Evolutionary conservation across 2,113 vertebrate species (phyloP), one percentile per base, ranked within the genome.

Genomic region (Chauna torquata): DNA sequence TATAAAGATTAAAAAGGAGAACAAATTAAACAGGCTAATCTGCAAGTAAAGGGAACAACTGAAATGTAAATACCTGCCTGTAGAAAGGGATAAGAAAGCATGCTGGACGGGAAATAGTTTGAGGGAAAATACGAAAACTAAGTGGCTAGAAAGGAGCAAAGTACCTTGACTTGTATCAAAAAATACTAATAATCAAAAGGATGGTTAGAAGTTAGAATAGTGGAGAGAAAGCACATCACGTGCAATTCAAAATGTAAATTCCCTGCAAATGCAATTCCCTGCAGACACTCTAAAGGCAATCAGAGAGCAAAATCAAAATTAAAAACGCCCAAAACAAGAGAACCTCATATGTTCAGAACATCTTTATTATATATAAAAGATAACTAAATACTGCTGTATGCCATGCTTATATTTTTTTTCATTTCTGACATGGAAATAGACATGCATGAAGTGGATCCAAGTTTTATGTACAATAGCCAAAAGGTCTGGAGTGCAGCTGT

Each of bases 231-330:
- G 89, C 11, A 91, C 66, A 90, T 42, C 58, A 66, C 36, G 58
- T 64, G 64, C 38, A 86, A 95, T 90, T 96, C 77, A 70, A 95
- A 94, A 95, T 91, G 86, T 57, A 95, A 95, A 96, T 96, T 90
- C 45, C 18, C 38, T 94, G 50, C 71, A 90, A 95, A 81, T n/a
- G 61, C n/a, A 95, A 91, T n/a, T n/a, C 66, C 92, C 66, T 88
- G 87, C 59, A 88, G 88, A 76, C 52, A 81, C 7, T 84, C 92
- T 61, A 79, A 88, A 91, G 71, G 84, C 81, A 86, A 92, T 57
- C 57, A 82, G 70, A 87, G 65, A 94, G 40, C 20, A 89, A 89
- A 91, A 82, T 38, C 42, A 59, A 91, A 87, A 84, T 61, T 32
- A 9, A 36, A 86, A 77, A 76, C 79, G 8, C 30, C 36, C 57